These are phyloP conservation scores for Anoplolepis gracilipes DNA, from an alignment of 1,140 invertebrate genomes.

Conservation along the genomic window DNA sequence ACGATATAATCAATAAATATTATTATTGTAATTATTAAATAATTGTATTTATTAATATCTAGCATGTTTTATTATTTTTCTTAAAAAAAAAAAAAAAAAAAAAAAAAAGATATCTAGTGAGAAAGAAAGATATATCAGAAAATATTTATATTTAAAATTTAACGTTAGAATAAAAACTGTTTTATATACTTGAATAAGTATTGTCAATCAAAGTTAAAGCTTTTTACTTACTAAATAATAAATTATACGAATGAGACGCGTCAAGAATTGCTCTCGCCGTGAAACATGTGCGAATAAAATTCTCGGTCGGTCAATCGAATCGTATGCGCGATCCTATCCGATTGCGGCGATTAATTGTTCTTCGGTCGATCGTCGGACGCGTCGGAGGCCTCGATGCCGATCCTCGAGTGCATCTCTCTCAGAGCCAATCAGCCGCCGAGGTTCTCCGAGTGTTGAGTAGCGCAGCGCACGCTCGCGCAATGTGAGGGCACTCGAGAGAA, in stretches of 20 bases:
- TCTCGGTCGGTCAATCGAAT: not conserved
- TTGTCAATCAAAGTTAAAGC: not conserved
- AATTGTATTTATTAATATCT: not conserved
- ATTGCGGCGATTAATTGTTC: constrained; percentile 63
- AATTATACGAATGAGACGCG: not conserved
- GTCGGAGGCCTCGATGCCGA: constrained; percentile 30
- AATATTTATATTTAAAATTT: not conserved
- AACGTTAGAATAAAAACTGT: not conserved
- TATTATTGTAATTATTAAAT: not conserved
- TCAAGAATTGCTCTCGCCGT: not conserved
- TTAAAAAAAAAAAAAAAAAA: not conserved
- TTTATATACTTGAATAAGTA: not conserved
- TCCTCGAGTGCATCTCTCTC: constrained; percentile 56
- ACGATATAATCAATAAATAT: not conserved
- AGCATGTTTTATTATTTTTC: not conserved
- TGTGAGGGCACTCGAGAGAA: constrained; percentile 61
- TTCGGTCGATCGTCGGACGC: constrained; percentile 54
- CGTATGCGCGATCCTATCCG: constrained; percentile 18
- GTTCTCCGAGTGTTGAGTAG: constrained; percentile 54
- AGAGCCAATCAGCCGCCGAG: constrained; percentile 67
- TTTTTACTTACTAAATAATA: not conserved
- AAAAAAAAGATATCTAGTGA: not conserved
- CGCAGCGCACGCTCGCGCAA: constrained; percentile 37
- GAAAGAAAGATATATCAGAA: not conserved
- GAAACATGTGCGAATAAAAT: not conserved